Base-by-base conservation (phyloP, 2,113 vertebrate genomes). In the Geococcyx californianus region DNA sequence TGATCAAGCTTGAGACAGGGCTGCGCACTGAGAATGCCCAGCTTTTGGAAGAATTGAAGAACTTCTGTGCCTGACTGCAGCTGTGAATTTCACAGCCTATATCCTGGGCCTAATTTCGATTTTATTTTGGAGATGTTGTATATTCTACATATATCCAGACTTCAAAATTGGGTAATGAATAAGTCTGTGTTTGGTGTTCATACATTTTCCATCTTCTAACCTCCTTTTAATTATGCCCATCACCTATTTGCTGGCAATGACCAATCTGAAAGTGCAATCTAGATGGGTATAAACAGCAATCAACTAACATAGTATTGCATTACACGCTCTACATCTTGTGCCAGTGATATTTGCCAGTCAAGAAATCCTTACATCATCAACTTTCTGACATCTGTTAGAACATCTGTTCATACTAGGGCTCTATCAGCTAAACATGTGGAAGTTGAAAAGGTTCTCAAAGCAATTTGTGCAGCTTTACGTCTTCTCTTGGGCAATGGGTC, bases 361-460 rank as follows among this genome's bases (percentile, higher is more conserved):
- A 78, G 70, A 91, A 93, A 91, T 21, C 49, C 60, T 59, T 85
- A 82, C 73, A 93, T 90, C 62, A 90, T 77, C 69, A 89, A 54
- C 44, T 81, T 95, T 26, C 68, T 28, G 69, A 78, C 88, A 89
- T 88, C 88, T 91, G 91, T 69, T 85, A 78, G 15, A 82, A 49
- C 80, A 88, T 77, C 84, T 93, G 70, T 78, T 95, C 55, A 45
- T 77, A 63, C 38, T 28, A 69, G 38, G 59, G 40, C 59, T 88
- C 42, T 85, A 77, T 36, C 54, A 73, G 49, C 58, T 78, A 89
- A 69, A 38, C 44, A 85, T 12, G 38, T 64, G 31, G 34, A 91
- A 77, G 66, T 66, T 73, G 54, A 68, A 88, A 73, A 85, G 34
- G 26, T 78, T 88, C 69, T 72, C 26, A 68, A 76, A 85, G 29